Evolutionary conservation across 2,797 vertebrate genomes (phyloP), one percentile per base, ranked within the genome.

Genomic region (Crypturellus tataupa): DNA sequence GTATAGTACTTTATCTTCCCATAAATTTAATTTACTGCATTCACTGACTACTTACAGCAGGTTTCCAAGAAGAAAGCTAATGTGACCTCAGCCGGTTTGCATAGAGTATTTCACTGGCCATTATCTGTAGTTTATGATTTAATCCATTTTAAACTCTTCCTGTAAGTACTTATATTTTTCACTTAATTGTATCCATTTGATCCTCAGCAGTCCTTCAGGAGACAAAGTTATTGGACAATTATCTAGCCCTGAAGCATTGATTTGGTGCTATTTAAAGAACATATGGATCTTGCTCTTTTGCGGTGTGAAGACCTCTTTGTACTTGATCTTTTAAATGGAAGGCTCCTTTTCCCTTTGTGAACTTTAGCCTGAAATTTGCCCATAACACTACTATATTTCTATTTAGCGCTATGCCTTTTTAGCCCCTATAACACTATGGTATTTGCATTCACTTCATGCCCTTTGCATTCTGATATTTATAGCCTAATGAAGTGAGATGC

Each of bases 111-210:
- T 79, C 91, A 53, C 9, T 55, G 49, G 87, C 67, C 84, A 72
- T 94, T 93, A 87, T 55, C n/a, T 63, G 23, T 69, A 64, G 37
- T 78, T 94, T 92, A 95, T 83, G 89, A 87, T 93, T 90, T 69
- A 95, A 97, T 96, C 89, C 65, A 85, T 93, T 93, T 91, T 20
- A 84, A 95, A 94, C 42, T 19, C 87, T 95, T 97, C 93, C 90
- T 93, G 94, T 91, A 95, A 97, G 84, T 90, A 72, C 89, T 91
- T 92, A 35, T 29, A 89, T 94, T 95, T 94, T 90, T 76, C 72
- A 63, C 59, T 83, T 96, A 93, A 95, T 95, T 89, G 92, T 93
- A 33, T 78, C 81, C 69, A 7, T 92, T 87, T 93, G 90, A 78
- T 95, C 88, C 93, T 82, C 81, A 40, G 59, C 79, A 89, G 92